Evolutionary conservation across 64 coral and sea anemone genomes (phyloP), one percentile per base, ranked within the genome.

Genomic region (Stichodactyla mertensii): DNA sequence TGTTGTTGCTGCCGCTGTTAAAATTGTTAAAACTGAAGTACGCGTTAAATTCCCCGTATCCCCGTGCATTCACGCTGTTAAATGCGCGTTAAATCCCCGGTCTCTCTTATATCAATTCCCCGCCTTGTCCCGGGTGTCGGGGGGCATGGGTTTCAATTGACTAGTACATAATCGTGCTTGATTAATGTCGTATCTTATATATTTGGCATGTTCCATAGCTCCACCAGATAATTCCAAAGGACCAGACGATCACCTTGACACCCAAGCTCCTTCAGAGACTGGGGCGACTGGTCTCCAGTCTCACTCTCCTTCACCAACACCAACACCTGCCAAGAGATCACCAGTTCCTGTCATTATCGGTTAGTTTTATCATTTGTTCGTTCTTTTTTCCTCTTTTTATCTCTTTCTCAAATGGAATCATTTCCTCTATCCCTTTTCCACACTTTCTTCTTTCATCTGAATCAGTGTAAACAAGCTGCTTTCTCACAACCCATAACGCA

Each of bases 231-330:
- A 74, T 8, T 11, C 24, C 22, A 27, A 74, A 31, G 69, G 24
- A 74, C 24, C n/a, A 74, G 10, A 74, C 15, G 78, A 20, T 19
- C 4, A 52, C 13, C 15, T 81, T 7, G 31, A 5, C 16, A 6
- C 52, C 2, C 18, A 64, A 36, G 12, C 27, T 54, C 83, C 83
- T 7, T 85, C 83, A 52, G 83, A 85, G 57, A 85, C 83, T 85
- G 83, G 56, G 27, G 83, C 83, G 7, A 61, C 83, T 57, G 83
- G 83, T 18, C 19, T 85, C 27, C 83, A 85, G 83, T 85, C 83
- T 16, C 83, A 55, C 56, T 85, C 83, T 19, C 57, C 55, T 64
- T 5, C 83, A 16, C 83, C 57, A 28, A 85, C 83, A 85, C 83
- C 78, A 52, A 81, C 19, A 53, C 12, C 16, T 54, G 62, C 62